Percentiles rank a stretch among this genome's conserved stretches.
phyloP scores from a whole-genome alignment of 2,113 vertebrate species.

The Anarrhichthys ocellatus region DNA sequence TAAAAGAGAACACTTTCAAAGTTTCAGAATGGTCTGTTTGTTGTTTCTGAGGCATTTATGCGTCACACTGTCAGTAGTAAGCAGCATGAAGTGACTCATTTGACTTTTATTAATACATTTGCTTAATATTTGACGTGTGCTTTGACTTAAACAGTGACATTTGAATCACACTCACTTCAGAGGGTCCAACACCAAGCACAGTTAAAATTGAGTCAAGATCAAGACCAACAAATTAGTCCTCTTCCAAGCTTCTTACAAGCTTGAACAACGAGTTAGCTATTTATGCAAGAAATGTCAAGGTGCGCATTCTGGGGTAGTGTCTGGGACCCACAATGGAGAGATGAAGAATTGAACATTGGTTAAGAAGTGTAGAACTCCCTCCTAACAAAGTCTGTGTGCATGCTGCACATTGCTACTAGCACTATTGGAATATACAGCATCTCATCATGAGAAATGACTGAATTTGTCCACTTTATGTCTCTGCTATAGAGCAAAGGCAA shows the following conservation, averaged over 20 bases:
- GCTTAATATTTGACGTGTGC: not conserved
- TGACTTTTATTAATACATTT: not conserved
- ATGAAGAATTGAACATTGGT: not conserved
- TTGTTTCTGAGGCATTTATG: conserved; percentile 4
- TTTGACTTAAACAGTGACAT: not conserved
- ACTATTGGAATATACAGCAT: not conserved
- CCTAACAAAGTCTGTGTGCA: not conserved
- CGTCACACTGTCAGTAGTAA: conserved; percentile 8
- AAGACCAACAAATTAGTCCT: not conserved
- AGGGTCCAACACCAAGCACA: not conserved
- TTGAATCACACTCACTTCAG: not conserved
- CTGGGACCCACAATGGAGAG: not conserved
- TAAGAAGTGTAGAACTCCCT: not conserved
- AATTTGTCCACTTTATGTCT: not conserved
- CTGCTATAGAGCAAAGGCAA: not conserved
- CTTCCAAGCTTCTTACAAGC: not conserved
- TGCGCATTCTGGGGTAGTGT: not conserved
- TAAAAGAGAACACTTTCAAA: conserved; percentile 2
- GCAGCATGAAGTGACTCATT: not conserved
- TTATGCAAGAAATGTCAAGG: not conserved
- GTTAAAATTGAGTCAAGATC: not conserved
- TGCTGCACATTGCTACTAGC: not conserved
- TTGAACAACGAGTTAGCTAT: not conserved
- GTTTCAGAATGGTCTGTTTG: conserved; percentile 32
- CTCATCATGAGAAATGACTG: not conserved